These are phyloP conservation scores for Oreochromis grahami DNA, from an alignment of 2,797 vertebrate species.

Conservation along the genomic window DNA sequence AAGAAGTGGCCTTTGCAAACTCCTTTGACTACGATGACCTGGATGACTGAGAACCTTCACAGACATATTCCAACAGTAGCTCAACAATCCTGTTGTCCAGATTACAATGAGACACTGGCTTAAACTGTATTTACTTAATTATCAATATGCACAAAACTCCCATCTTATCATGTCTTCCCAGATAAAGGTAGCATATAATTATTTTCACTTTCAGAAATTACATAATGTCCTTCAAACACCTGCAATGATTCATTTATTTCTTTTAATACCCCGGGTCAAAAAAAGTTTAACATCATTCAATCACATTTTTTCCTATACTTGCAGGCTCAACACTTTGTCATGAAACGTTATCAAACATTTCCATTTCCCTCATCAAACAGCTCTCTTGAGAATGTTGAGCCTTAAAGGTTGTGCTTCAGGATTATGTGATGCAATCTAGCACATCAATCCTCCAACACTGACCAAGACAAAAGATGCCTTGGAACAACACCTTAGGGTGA, in stretches of 20 bases:
- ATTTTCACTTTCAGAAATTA: not conserved
- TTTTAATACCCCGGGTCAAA: not conserved
- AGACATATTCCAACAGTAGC: not conserved
- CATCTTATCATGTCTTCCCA: not conserved
- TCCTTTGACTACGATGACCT: too few species aligned
- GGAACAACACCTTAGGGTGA: not conserved
- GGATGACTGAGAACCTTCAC: too few species aligned
- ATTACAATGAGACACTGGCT: not conserved
- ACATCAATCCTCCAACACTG: not conserved
- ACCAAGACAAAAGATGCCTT: not conserved
- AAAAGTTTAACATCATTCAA: not conserved
- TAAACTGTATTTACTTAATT: not conserved
- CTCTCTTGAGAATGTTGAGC: not conserved
- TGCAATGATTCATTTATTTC: not conserved
- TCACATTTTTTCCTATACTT: not conserved
- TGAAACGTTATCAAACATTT: not conserved
- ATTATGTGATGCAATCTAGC: not conserved
- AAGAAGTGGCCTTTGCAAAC: too few species aligned
- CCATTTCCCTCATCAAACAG: not conserved
- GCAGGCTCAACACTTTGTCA: not conserved
- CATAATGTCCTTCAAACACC: not conserved
- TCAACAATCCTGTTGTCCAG: not conserved
- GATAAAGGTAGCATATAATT: not conserved
- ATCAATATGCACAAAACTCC: not conserved
- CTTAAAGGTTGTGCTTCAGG: not conserved